Evolutionary conservation across 2,797 vertebrate genomes (phyloP), one percentile per base, ranked within the genome.

Genomic region (Mormyrus hasselquistii): DNA sequence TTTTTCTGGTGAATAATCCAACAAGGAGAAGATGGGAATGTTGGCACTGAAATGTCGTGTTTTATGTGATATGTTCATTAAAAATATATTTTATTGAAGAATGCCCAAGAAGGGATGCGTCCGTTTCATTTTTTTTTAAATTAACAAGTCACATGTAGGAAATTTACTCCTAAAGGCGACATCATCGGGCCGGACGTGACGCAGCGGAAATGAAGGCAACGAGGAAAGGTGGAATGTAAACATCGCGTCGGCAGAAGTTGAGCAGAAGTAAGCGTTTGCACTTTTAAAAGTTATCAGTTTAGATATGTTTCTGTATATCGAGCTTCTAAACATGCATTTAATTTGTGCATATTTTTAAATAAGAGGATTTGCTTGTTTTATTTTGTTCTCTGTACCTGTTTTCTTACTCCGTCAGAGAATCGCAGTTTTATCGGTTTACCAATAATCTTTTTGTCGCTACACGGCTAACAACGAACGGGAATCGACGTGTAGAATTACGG

Each of bases 161-260:
- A 22, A 62, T 9, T 62, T 22, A 22, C 2, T 22, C 62, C 4
- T 29, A 12, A 19, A 9, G 25, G 14, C 38, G 69, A 19, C 9
- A 85, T 12, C 65, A 12, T 86, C 38, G 49, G 49, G 5, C 59
- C 86, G 89, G 89, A 89, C 87, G 89, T 89, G 89, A 89, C 89
- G 25, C 29, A 47, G 73, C 3, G 59, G 25, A 86, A 50, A 25
- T 29, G 41, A 84, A 9, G 9, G 9, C 7, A n/a, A 29, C 7
- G 41, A 44, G 49, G 19, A 55, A 65, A 79, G 41, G 69, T 47
- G 89, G 86, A 89, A 47, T 55, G 62, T 73, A 53, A 76, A 76
- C 89, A 50, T 38, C 49, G 59, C n/a, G 12, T 25, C 19, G 49
- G 52, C 44, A 38, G 62, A 76, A 89, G 62, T 87, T 76, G 10